Conservation (phyloP, 2,888 invertebrate species). For the Miltochrista miniata region DNA sequence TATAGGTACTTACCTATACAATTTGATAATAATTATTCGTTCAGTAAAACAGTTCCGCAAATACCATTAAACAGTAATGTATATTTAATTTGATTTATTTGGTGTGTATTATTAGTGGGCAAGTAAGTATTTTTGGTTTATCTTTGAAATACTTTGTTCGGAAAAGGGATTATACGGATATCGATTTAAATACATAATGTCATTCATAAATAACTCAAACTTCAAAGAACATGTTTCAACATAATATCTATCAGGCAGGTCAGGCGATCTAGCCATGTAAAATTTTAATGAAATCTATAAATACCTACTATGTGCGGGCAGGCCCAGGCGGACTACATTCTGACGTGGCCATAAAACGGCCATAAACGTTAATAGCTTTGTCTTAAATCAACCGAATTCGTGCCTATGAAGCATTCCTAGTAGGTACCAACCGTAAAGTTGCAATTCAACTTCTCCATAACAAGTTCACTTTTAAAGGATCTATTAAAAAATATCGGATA, state of each 20-base stretch:
- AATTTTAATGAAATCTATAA: constrained; percentile 3
- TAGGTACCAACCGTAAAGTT: constrained; percentile 19
- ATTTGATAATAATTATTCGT: no score
- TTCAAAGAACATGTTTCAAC: constrained; percentile 15
- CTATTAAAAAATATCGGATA: constrained; percentile 9
- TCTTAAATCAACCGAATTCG: constrained; percentile 15
- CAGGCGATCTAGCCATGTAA: no score
- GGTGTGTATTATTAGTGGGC: no score
- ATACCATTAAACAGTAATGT: no score
- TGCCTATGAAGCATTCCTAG: constrained; percentile 8
- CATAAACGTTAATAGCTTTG: constrained; percentile 26
- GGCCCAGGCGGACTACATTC: constrained; percentile 17
- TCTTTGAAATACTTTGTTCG: no score
- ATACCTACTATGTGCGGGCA: neutral
- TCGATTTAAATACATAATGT: no score
- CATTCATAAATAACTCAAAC: no score
- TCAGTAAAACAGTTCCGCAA: no score
- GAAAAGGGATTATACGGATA: no score
- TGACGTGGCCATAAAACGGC: constrained; percentile 20
- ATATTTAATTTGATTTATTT: no score
- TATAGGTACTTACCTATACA: no score
- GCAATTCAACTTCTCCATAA: constrained; percentile 26
- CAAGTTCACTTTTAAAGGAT: constrained; percentile 27
- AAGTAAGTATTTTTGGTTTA: no score
- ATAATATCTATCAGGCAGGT: constrained; percentile 29